Conservation (phyloP, 2,797 vertebrate genomes). For the Clarias fuscus region DNA sequence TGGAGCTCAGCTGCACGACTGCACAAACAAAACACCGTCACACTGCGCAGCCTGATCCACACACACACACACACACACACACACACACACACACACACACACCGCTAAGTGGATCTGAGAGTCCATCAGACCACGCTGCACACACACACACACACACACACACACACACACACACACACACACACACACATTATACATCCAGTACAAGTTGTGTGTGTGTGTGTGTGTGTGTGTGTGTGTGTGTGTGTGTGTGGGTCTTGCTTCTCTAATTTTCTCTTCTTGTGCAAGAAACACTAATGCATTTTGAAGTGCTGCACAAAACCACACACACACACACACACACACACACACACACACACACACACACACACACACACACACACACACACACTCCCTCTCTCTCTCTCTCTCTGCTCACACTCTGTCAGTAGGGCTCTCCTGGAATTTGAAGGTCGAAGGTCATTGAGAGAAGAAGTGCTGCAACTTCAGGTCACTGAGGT, state of each 20-base stretch:
- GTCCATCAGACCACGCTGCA: slow-evolving; percentile 1
- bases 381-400: background rate
- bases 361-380: background rate
- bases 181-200: too few relatives aligned
- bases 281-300: background rate
- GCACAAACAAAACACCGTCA: slow-evolving; percentile 54
- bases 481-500: background rate
- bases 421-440: background rate
- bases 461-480: background rate
- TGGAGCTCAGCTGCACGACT: slow-evolving; percentile 40
- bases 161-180: background rate
- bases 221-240: background rate
- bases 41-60: slow-evolving; percentile 53
- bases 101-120: slow-evolving; percentile 67
- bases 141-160: background rate
- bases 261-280: background rate
- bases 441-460: slow-evolving; percentile 22
- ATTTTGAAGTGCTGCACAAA: background rate
- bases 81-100: background rate
- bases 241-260: background rate
- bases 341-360: background rate
- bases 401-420: background rate
- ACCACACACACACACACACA: background rate
- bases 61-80: background rate
- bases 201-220: background rate